These are phyloP conservation scores for Cydia splendana DNA, from an alignment of 1,140 invertebrate species.

Conservation along the genomic window DNA sequence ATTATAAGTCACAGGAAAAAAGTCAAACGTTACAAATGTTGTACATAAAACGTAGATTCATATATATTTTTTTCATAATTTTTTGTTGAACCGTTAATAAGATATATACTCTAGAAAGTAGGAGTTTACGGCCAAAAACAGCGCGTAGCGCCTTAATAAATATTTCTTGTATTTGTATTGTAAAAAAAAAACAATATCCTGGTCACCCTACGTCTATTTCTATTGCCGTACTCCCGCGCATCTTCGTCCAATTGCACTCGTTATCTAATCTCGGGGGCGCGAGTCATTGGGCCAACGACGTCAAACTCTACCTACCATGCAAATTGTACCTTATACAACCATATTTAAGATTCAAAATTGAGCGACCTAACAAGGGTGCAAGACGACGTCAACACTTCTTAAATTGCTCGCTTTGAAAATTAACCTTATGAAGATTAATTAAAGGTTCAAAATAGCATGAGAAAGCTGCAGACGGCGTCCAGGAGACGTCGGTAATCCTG, in stretches of 20 bases:
- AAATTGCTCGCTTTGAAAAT: not conserved
- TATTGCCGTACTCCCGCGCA: slow-evolving; percentile 11
- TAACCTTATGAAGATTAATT: not conserved
- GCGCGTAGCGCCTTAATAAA: no score
- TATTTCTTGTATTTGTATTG: no score
- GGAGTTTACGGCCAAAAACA: no score
- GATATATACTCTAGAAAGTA: no score
- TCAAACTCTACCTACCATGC: not conserved
- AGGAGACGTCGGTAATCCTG: not conserved
- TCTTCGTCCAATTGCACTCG: slow-evolving; percentile 17
- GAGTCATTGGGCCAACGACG: slow-evolving; percentile 19
- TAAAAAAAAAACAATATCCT: not conserved
- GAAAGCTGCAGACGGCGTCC: not conserved
- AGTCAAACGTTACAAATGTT: no score
- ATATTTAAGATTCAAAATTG: not conserved
- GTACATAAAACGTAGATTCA: no score
- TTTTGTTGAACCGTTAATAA: no score
- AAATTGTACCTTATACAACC: not conserved
- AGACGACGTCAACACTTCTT: not conserved
- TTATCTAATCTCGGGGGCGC: slow-evolving; percentile 19
- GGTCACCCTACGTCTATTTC: slow-evolving; percentile 5
- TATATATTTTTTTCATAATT: no score
- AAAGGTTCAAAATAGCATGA: not conserved
- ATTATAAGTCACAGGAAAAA: no score
- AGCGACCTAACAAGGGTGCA: not conserved